Conservation (phyloP, 1,140 invertebrate genomes). For the Drosophila kanapiae region DNA sequence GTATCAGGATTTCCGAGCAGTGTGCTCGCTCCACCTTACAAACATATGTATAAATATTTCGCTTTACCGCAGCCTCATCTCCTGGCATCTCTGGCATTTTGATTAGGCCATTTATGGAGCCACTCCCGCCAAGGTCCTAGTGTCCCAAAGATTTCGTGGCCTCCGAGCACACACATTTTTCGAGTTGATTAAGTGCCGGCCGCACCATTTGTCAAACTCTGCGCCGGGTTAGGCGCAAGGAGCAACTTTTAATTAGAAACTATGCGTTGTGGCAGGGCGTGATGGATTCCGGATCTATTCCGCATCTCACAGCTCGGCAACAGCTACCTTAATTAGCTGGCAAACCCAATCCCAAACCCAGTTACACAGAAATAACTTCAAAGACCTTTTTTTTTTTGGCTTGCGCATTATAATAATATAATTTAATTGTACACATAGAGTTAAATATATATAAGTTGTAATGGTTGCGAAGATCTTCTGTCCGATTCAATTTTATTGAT, state of each 20-base stretch:
- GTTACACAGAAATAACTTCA: not conserved
- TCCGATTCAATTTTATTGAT: conserved; percentile 66
- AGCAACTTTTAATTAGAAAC: conserved; percentile 68
- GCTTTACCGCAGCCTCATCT: not conserved
- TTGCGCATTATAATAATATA: too few species aligned
- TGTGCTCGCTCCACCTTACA: not conserved
- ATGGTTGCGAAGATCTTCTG: conserved; percentile 9
- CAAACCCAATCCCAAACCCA: not conserved
- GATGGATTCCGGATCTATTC: conserved; percentile 18
- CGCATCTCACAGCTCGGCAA: too few species aligned
- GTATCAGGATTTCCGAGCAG: not conserved
- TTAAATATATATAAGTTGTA: conserved; percentile 44
- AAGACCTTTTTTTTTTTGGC: not conserved
- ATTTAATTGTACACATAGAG: conserved; percentile 51
- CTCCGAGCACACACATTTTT: conserved; percentile 12
- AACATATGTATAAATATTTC: not conserved
- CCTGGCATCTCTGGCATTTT: conserved; percentile 24
- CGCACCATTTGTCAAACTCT: conserved; percentile 55
- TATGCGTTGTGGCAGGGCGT: conserved; percentile 46
- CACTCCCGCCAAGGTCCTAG: not conserved
- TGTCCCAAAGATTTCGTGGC: not conserved
- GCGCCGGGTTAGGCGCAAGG: not conserved
- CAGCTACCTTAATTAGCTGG: conserved; percentile 44
- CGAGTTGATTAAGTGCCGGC: conserved; percentile 48
- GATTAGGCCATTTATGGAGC: conserved; percentile 30